Conservation (phyloP, 2,797 vertebrate genomes). For the Basileuterus tristriatus region DNA sequence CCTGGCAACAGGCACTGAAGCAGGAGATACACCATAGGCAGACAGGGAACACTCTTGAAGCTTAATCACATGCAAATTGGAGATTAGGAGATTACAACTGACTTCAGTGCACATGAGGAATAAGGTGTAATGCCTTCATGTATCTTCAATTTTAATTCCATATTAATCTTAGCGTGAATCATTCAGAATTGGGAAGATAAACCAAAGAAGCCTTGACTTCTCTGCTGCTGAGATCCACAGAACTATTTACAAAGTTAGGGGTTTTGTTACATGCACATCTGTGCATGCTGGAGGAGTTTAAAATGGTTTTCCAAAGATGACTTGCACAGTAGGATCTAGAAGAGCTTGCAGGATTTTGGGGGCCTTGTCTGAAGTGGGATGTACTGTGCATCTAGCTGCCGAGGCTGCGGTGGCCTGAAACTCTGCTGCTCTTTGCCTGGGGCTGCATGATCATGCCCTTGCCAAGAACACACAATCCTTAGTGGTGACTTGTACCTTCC, state of each 20-base stretch:
- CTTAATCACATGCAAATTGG: background rate
- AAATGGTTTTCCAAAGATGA: background rate
- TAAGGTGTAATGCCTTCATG: background rate
- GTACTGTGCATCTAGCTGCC: background rate
- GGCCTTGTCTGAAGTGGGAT: background rate
- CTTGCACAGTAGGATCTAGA: background rate
- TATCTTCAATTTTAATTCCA: background rate
- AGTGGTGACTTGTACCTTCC: background rate
- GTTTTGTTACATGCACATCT: background rate
- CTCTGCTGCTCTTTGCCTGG: background rate
- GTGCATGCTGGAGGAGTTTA: background rate
- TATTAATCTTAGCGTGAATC: background rate
- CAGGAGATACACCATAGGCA: background rate
- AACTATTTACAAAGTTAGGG: background rate
- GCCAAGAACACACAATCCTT: background rate
- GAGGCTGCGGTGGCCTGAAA: background rate
- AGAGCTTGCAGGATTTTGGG: background rate
- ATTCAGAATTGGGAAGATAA: background rate
- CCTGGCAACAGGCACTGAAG: background rate
- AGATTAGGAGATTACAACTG: constrained; percentile 12
- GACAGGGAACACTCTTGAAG: background rate
- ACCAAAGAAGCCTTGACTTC: background rate
- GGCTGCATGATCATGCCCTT: background rate
- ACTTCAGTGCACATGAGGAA: background rate
- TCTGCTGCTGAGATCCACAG: background rate